These are phyloP conservation scores for Nomada hirtipes DNA, from an alignment of 2,888 invertebrate species.

Conservation along the genomic window DNA sequence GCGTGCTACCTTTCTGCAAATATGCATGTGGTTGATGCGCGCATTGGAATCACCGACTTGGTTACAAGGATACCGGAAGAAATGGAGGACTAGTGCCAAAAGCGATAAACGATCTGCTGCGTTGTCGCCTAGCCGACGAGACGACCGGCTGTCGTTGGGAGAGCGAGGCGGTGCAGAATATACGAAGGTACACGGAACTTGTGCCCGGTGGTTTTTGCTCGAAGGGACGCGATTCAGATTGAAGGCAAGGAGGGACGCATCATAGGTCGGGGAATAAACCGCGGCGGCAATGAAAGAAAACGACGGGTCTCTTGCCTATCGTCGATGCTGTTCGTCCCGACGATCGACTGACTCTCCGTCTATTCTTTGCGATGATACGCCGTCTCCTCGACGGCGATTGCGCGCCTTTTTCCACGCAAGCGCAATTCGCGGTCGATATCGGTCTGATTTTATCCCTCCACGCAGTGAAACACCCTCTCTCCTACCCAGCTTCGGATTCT, in stretches of 20 bases:
- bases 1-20: conserved; percentile 51
- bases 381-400: conserved; percentile 73
- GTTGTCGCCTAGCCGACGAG: not conserved
- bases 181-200: not conserved
- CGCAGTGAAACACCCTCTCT: conserved; percentile 51
- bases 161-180: not conserved
- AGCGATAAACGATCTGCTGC: not conserved
- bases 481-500: conserved; percentile 45
- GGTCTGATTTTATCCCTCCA: conserved; percentile 48
- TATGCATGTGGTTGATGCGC: conserved; percentile 66
- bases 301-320: conserved; percentile 9
- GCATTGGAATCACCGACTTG: conserved; percentile 81
- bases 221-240: not conserved
- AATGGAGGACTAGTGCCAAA: not conserved
- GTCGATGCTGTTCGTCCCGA: conserved; percentile 56
- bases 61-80: conserved; percentile 54
- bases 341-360: conserved; percentile 67
- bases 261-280: not conserved
- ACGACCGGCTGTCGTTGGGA: no score
- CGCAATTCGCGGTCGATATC: conserved; percentile 81
- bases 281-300: conserved; percentile 19
- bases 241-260: not conserved
- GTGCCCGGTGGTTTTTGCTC: not conserved
- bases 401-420: conserved; percentile 81
- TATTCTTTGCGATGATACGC: conserved; percentile 60